Evolutionary conservation across 1,140 invertebrate species (phyloP), one percentile per base, ranked within the genome.

Genomic region (Drosophila teissieri): DNA sequence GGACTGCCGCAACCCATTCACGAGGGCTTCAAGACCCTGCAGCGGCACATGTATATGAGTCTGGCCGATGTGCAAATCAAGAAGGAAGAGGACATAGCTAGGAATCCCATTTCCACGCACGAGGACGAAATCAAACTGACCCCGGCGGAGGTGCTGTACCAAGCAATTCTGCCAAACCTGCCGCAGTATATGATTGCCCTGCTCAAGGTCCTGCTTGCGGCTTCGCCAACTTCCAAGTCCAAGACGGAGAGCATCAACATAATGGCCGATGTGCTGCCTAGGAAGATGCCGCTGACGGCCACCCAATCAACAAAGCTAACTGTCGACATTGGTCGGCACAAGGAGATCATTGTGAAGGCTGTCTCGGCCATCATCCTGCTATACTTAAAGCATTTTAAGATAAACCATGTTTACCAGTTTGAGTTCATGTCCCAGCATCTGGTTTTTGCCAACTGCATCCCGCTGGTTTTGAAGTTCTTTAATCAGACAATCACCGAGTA

Each of bases 341-440:
- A 99, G 92, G 98, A 99, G 94, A 98, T 99, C 42, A 98, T 99
- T 74, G 98, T 99, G 0, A 99, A 99, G 94, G 97, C 98, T 11
- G 97, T 99, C 1, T 99, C 98, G 40, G 98, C 96, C 4, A 97
- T 99, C 65, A 93, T 99, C 45, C 92, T 99, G 51, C 93, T 99
- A 10, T 94, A 99, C 39, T 93, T 99, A 46, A 99, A 99, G 93
- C 98, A 99, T 93, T 98, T 99, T 78, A 99, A 99, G 94, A 94
- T 99, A n/a, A 99, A 99, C 93, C 99, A 99, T 93, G 94, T 99
- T 12, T 99, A 99, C 93, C 98, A 99, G 93, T 99, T 99, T 94
- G 99, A 99, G 93, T 99, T 99, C 91, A 98, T 99, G 95, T 98
- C 98, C 3, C 98, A 99, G 92, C 98, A 99, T 93, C 94, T 99